phyloP scores from a whole-genome alignment of 1,140 invertebrate genomes.

The Pseudomyrmex pallidus region DNA sequence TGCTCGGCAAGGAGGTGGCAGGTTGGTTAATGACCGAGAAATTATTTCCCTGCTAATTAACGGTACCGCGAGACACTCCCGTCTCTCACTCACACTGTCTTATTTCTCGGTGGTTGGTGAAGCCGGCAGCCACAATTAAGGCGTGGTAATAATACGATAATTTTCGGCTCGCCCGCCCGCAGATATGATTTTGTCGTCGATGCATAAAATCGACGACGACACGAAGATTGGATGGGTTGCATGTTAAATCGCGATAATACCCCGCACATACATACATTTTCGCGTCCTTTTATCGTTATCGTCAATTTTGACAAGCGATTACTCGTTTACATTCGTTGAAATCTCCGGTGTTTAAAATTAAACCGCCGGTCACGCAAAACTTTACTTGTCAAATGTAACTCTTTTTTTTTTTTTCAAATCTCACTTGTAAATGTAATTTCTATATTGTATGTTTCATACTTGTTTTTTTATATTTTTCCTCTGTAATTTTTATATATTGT shows the following conservation, averaged over 20 bases:
- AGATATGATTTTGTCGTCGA: slow-evolving; percentile 44
- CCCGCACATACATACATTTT: background rate
- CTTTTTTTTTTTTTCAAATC: background rate
- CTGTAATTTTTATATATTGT: too few relatives aligned
- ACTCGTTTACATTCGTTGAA: too few relatives aligned
- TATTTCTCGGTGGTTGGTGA: slow-evolving; percentile 18
- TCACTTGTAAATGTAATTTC: background rate
- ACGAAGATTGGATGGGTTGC: slow-evolving; percentile 17
- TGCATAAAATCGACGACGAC: slow-evolving; percentile 10
- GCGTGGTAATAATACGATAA: slow-evolving; percentile 59
- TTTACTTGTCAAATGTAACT: background rate
- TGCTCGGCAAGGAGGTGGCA: slow-evolving; percentile 53
- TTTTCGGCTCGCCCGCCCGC: slow-evolving; percentile 58
- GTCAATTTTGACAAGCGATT: background rate
- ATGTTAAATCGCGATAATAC: slow-evolving; percentile 34
- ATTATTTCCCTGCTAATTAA: slow-evolving; percentile 75
- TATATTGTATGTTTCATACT: too few relatives aligned
- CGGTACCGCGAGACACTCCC: slow-evolving; percentile 43
- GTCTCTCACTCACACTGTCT: slow-evolving; percentile 2
- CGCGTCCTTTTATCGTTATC: background rate
- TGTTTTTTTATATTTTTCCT: too few relatives aligned
- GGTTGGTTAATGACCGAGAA: slow-evolving; percentile 73
- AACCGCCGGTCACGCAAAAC: background rate
- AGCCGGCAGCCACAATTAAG: slow-evolving; percentile 54
- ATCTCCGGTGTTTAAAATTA: too few relatives aligned